Percentiles rank a stretch among this genome's conserved stretches.
These are phyloP conservation scores for Epizoanthus stellaris DNA, from an alignment of 92 coral and sea anemone species.

Conservation along the genomic window DNA sequence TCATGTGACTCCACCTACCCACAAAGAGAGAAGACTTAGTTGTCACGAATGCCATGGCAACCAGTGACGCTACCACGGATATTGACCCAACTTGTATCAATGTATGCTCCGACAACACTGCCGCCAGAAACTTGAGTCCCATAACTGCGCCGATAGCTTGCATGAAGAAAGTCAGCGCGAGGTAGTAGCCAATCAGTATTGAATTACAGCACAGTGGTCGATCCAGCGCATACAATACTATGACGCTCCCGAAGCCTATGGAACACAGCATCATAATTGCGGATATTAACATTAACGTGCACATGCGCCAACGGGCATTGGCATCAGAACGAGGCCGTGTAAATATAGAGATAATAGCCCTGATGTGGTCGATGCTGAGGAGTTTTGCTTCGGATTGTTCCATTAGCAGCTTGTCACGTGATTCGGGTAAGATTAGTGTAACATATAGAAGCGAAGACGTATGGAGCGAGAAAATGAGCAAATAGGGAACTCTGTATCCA, in stretches of 20 bases:
- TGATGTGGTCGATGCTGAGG: constrained; percentile 76
- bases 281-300: constrained; percentile 78
- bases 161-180: constrained; percentile 88
- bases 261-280: constrained; percentile 95
- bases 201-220: constrained; percentile 95
- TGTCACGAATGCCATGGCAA: constrained; percentile 86
- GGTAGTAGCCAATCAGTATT: constrained; percentile 89
- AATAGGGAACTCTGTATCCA: constrained; percentile 89
- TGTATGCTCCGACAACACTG: constrained; percentile 74
- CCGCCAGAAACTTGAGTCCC: constrained; percentile 83
- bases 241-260: constrained; percentile 94
- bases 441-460: constrained; percentile 88
- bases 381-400: constrained; percentile 64
- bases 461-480: constrained; percentile 80
- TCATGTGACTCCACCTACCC: constrained; percentile 58
- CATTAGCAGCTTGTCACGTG: constrained; percentile 68
- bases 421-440: constrained; percentile 86
- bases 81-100: constrained; percentile 82
- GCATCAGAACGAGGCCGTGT: constrained; percentile 75
- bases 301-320: constrained; percentile 77
- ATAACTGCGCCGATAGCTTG: constrained; percentile 95
- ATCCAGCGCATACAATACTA: constrained; percentile 92
- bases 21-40: constrained; percentile 70
- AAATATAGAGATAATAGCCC: constrained; percentile 75
- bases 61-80: constrained; percentile 79